phyloP scores from a whole-genome alignment of 2,888 invertebrate genomes.

The Tolmerus cingulatus region DNA sequence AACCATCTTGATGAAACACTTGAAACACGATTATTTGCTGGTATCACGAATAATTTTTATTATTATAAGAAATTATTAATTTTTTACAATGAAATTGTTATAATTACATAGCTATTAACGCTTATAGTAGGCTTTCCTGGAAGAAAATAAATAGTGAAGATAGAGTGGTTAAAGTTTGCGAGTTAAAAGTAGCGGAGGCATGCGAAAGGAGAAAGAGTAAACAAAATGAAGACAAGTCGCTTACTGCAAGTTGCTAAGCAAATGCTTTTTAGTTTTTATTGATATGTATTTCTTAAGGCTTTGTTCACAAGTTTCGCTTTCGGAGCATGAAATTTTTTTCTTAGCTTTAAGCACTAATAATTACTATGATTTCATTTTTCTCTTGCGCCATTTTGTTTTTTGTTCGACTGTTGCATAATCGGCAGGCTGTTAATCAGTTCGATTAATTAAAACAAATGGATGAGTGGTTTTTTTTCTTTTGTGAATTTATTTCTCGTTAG shows the following conservation, averaged over 20 bases:
- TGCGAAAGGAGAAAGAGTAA: slow-evolving; percentile 32
- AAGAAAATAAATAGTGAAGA: slow-evolving; percentile 35
- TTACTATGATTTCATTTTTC: background rate
- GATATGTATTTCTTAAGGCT: slow-evolving; percentile 39
- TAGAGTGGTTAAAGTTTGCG: background rate
- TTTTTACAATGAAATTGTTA: slow-evolving; percentile 12
- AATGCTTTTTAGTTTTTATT: slow-evolving; percentile 34
- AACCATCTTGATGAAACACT: background rate
- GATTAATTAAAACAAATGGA: slow-evolving; percentile 17
- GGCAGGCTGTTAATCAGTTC: background rate
- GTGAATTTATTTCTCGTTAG: slow-evolving; percentile 25
- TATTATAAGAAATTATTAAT: background rate
- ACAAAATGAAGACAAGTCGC: background rate
- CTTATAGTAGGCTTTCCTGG: slow-evolving; percentile 39
- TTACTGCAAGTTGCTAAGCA: slow-evolving; percentile 17
- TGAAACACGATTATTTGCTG: background rate
- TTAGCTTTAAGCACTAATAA: background rate
- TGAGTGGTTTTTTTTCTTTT: background rate
- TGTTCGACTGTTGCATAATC: background rate
- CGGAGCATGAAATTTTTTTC: background rate
- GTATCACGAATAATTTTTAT: slow-evolving; percentile 14
- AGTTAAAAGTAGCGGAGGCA: slow-evolving; percentile 11
- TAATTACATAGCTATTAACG: slow-evolving; percentile 12
- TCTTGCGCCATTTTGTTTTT: background rate
- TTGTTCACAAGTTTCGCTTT: slow-evolving; percentile 6